Evolutionary conservation across 2,113 vertebrate species (phyloP).

Genomic region (Paradoxurus hermaphroditus): DNA sequence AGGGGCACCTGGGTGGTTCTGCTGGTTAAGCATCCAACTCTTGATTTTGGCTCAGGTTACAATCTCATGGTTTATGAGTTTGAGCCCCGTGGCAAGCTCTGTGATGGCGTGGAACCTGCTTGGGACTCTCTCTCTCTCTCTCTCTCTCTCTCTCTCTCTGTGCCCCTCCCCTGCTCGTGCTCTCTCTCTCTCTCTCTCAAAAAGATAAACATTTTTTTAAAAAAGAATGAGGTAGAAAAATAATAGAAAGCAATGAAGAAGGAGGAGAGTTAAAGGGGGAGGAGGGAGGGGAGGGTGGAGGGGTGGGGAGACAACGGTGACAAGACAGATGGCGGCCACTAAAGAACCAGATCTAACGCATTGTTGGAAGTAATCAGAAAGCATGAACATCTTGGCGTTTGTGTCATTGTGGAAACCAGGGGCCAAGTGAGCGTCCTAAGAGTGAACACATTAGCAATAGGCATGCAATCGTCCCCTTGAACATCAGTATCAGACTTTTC

Average conservation of each 20-base stretch:
- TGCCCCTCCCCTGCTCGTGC: too few species aligned
- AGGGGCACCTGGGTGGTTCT: background rate
- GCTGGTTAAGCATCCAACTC: too few species aligned
- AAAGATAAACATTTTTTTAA: too few species aligned
- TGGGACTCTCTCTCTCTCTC: too few species aligned
- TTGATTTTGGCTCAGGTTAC: too few species aligned
- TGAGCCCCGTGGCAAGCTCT: too few species aligned
- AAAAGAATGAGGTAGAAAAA: background rate
- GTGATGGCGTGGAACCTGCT: fast-evolving
- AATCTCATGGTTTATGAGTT: too few species aligned
- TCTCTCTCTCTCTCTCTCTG: too few species aligned
- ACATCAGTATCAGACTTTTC: background rate
- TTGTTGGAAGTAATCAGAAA: background rate
- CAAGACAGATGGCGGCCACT: too few species aligned
- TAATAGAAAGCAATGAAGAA: background rate
- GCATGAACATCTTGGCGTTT: background rate
- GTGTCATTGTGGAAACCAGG: background rate
- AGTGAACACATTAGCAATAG: background rate
- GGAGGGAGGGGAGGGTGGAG: background rate
- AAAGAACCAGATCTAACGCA: background rate
- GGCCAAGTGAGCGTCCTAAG: background rate
- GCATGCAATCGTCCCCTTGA: too few species aligned
- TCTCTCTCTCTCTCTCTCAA: too few species aligned
- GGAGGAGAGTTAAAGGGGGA: background rate
- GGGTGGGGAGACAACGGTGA: background rate